Evolutionary conservation across 2,113 vertebrate species (phyloP), one percentile per base, ranked within the genome.

Genomic region (Rynchops niger): DNA sequence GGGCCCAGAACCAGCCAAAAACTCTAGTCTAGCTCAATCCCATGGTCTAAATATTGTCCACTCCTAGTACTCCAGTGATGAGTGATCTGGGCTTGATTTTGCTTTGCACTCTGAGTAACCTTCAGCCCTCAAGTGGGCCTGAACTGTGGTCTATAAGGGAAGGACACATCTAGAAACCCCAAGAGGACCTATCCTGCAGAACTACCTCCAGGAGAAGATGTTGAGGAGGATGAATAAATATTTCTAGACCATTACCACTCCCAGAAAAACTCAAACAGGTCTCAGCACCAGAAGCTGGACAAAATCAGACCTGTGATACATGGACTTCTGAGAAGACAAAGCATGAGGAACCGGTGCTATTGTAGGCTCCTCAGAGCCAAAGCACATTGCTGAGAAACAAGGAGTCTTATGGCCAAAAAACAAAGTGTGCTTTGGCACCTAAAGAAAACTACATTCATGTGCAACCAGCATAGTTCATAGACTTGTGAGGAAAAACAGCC

Each of bases 41-140:
- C 11, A 5, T 38, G 29, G 23, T 52, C 38, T 55, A 59, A 66
- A 38, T 50, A 47, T 20, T 45, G 10, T 26, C 47, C 17, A 23
- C 4, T 40, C 26, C n/a, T n/a, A 47, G 15, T 47, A 43, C 19
- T 70, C 14, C 36, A 66, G 8, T 16, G 11, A 40, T 53, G 43
- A 65, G 9, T 53, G 26, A 23, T 40, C 38, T 78, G 65, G 10
- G 9, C 19, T 83, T 94, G n/a, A 47, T 93, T 82, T 78, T 67
- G 19, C 21, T 86, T 49, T 21, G 26, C 6, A 1, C 9, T 47
- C 34, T 86, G 15, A n/a, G n/a, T 66, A 30, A 11, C 8, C 9
- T 29, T 38, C n/a, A 2, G 0, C 4, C 29, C 27, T 25, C 13
- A 61, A 1, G 8, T 30, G 53, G 30, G 52, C 5, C 5, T 34